A percentile compares a stretch with the other conserved stretches of the same genome.
Conservation (phyloP, 2,113 vertebrate genomes). For the Paratilapia polleni region DNA sequence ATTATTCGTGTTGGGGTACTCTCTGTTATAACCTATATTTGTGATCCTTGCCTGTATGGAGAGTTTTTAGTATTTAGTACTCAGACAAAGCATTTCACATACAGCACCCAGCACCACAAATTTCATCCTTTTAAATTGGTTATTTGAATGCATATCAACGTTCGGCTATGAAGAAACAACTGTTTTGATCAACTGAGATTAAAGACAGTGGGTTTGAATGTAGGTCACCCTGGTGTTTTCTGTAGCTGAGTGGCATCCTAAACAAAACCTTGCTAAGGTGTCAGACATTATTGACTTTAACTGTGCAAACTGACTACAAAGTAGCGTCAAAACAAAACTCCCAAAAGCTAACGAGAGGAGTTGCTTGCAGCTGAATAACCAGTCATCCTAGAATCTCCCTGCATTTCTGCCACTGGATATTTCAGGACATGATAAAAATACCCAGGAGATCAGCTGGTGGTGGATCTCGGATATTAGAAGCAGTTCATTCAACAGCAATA, state of each 20-base stretch:
- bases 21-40: no score
- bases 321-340: background rate
- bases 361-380: conserved; percentile 24
- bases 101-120: no score
- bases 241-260: background rate
- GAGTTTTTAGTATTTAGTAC: no score
- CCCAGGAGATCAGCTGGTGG: conserved; percentile 50
- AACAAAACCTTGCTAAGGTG: background rate
- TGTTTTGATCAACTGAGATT: background rate
- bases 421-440: conserved; percentile 77
- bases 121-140: background rate
- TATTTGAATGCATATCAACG: background rate
- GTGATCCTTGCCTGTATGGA: no score
- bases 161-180: background rate
- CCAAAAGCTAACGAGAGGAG: background rate
- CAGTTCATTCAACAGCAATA: conserved; percentile 22
- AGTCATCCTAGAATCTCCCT: conserved; percentile 15
- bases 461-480: conserved; percentile 8
- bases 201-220: conserved; percentile 16
- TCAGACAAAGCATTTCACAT: no score
- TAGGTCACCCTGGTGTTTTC: conserved; percentile 46
- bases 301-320: conserved; percentile 20
- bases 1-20: no score
- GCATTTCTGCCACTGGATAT: conserved; percentile 52
- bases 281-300: conserved; percentile 10